Percentiles rank a stretch among this genome's conserved stretches.
Evolutionary conservation across 2,113 vertebrate species (phyloP).

Genomic region (Caretta caretta): DNA sequence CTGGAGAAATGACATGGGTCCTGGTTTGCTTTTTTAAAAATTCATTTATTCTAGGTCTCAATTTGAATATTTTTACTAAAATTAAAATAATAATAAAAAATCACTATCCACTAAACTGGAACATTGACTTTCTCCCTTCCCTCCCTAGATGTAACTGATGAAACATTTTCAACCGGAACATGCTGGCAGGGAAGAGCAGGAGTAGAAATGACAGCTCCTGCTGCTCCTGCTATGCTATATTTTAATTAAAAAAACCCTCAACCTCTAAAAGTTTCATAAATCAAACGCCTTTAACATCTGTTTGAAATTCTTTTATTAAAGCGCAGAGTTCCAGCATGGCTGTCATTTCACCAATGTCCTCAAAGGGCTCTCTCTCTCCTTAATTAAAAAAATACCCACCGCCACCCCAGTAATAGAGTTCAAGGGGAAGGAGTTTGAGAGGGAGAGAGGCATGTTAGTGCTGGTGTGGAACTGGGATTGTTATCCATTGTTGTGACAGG

Average conservation of each 20-base stretch:
- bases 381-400: neutral
- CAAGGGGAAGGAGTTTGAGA: neutral
- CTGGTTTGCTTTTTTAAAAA: neutral
- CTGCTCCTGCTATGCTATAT: accelerated
- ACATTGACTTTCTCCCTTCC: neutral
- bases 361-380: accelerated
- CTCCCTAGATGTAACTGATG: neutral
- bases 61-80: neutral
- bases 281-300: neutral
- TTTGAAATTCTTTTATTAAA: neutral
- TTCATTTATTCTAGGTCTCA: accelerated
- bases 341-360: neutral
- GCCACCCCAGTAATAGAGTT: neutral
- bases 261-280: conserved; percentile 15
- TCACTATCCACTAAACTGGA: neutral
- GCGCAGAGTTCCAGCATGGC: neutral
- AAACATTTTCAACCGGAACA: neutral
- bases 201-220: neutral
- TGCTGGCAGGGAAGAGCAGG: neutral
- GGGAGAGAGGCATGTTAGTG: neutral
- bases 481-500: neutral
- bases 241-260: conserved; percentile 49
- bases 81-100: neutral
- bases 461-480: neutral
- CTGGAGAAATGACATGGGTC: neutral